phyloP scores from a whole-genome alignment of 2,888 invertebrate species.

The Plagodis dolabraria region DNA sequence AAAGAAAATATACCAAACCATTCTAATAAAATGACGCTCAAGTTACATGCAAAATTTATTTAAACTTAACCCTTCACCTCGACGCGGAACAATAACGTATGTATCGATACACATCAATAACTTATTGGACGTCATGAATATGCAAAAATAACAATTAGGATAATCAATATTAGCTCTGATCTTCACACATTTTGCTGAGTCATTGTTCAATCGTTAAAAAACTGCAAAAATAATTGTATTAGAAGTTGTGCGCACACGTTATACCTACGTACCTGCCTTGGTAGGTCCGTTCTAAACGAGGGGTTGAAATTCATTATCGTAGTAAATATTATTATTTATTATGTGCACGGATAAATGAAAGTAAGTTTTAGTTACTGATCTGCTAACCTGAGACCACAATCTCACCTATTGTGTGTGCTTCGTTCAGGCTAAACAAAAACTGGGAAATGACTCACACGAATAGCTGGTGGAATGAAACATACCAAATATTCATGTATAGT shows the following conservation, averaged over 20 bases:
- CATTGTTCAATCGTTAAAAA: constrained; percentile 59
- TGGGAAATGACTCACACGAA: too few species aligned
- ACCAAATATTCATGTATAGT: too few species aligned
- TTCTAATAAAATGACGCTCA: constrained; percentile 32
- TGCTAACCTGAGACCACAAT: too few species aligned
- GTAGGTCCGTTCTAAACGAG: too few species aligned
- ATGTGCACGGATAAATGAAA: too few species aligned
- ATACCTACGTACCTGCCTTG: neutral
- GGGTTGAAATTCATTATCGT: too few species aligned
- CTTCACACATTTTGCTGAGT: constrained; percentile 56
- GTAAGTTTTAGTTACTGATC: too few species aligned
- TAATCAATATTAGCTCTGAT: constrained; percentile 71
- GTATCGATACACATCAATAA: constrained; percentile 40
- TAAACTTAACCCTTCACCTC: constrained; percentile 43
- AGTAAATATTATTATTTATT: too few species aligned
- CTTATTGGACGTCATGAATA: constrained; percentile 68
- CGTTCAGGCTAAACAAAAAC: too few species aligned
- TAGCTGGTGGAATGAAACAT: too few species aligned
- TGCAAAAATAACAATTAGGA: constrained; percentile 76
- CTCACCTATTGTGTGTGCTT: too few species aligned
- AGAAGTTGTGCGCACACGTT: constrained; percentile 13
- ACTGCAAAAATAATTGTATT: constrained; percentile 16
- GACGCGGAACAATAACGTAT: constrained; percentile 21
- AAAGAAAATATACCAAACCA: constrained; percentile 6
- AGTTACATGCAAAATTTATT: constrained; percentile 47